Evolutionary conservation across 1,140 invertebrate species (phyloP).

Genomic region (Probaryconus sp.): DNA sequence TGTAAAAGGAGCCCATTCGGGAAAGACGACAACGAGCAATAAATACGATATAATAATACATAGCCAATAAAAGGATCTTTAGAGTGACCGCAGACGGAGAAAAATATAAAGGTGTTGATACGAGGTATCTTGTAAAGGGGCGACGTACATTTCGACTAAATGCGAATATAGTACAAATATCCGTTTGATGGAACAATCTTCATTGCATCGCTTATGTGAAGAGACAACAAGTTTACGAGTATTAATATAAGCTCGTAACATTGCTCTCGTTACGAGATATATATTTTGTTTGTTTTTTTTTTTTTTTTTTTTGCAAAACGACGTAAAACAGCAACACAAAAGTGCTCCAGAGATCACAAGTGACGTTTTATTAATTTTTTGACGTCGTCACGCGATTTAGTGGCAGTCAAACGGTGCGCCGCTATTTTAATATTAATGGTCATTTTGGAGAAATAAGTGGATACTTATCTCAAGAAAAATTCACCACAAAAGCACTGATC

Average conservation of each 20-base stretch:
- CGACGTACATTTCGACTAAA: constrained; percentile 23
- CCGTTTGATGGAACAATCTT: constrained; percentile 36
- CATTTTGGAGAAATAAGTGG: too few species aligned
- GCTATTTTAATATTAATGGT: not conserved
- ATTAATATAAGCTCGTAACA: constrained; percentile 66
- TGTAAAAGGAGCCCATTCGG: constrained; percentile 56
- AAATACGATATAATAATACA: constrained; percentile 56
- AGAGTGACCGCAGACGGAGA: constrained; percentile 41
- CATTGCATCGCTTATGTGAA: constrained; percentile 45
- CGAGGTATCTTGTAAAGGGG: constrained; percentile 44
- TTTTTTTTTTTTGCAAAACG: constrained; percentile 67
- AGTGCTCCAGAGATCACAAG: constrained; percentile 47
- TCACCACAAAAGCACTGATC: too few species aligned
- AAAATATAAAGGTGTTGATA: constrained; percentile 50
- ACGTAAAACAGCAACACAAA: constrained; percentile 57
- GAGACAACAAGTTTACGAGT: constrained; percentile 66
- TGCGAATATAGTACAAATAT: constrained; percentile 25
- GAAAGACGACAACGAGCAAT: constrained; percentile 42
- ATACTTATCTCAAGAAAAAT: too few species aligned
- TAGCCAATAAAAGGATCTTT: constrained; percentile 48
- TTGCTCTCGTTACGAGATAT: constrained; percentile 40
- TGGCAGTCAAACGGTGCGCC: not conserved
- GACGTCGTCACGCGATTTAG: constrained; percentile 1
- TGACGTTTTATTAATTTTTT: constrained; percentile 61
- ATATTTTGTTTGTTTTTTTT: too few species aligned